Base-by-base conservation (phyloP, 2,113 vertebrate species). In the Scomber colias region DNA sequence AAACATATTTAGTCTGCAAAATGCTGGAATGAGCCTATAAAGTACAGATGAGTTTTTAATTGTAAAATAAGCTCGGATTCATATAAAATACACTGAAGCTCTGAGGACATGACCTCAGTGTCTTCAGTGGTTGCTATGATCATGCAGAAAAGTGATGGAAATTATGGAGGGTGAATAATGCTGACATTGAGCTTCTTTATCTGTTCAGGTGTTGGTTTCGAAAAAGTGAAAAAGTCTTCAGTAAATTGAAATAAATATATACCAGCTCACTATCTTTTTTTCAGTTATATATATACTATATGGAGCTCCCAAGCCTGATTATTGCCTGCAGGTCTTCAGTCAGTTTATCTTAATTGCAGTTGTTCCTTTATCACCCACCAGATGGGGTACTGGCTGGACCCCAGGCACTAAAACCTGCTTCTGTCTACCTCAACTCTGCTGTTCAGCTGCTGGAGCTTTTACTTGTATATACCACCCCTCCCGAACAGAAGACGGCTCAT, bases 281-380 rank as follows among this genome's bases (percentile, higher is more conserved):
- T 51, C 15, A 51, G 11, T 66, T 49, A 5, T 3, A 13, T 24
- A 3, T 3, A 40, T 19, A 46, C 16, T 21, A 17, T 15, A 45
- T 9, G 9, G 7, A 9, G 31, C 53, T 69, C 35, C 7, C 0
- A 9, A 4, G n/a, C 14, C 3, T 44, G n/a, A 15, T 11, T 11
- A 14, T 12, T 48, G 16, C 17, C 24, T 48, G 35, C 40, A 16
- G 48, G 17, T 55, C 74, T 31, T 46, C 40, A 19, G 7, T 53
- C 14, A 62, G 11, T 53, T 54, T 11, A 11, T 69, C 59, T 71
- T 54, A 21, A 11, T 15, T 54, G 53, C 15, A 56, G 81, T 82
- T 69, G 77, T 91, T 84, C 85, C 71, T 48, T 66, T 35, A 9
- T 77, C 46, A 50, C 66, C 90, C 92, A 90, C 75, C 85, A 94